Percentiles rank a stretch among this genome's conserved stretches.
These are phyloP conservation scores for Cepaea nemoralis DNA, from an alignment of 1,140 invertebrate genomes.

Conservation along the genomic window DNA sequence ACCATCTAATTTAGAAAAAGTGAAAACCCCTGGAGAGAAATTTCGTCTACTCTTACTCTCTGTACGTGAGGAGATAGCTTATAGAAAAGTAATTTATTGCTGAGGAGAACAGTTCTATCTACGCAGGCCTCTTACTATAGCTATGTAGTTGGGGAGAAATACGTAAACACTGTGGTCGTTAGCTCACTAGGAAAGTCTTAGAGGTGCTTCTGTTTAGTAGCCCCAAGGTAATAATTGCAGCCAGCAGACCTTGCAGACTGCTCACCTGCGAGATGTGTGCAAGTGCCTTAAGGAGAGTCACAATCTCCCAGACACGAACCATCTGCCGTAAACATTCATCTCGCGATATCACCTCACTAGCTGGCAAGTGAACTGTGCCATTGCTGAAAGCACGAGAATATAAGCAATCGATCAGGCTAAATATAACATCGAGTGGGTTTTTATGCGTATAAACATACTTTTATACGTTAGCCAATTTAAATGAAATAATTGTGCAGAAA, in stretches of 20 bases:
- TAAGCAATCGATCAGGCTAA: neutral
- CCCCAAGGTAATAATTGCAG: neutral
- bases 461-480: too few relatives aligned
- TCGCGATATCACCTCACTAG: neutral
- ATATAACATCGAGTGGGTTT: too few relatives aligned
- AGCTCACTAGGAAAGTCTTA: neutral
- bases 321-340: conserved; percentile 7
- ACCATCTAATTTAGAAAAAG: too few relatives aligned
- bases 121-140: neutral
- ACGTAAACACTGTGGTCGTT: neutral
- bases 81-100: conserved; percentile 11
- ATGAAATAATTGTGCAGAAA: too few relatives aligned
- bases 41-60: too few relatives aligned
- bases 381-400: neutral
- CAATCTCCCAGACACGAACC: neutral
- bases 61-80: neutral
- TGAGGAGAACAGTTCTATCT: neutral
- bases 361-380: neutral
- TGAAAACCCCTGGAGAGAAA: too few relatives aligned
- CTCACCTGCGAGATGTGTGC: conserved; percentile 10
- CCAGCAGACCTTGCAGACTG: neutral
- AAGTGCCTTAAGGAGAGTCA: neutral
- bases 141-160: neutral
- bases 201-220: neutral
- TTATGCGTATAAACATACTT: too few relatives aligned